Evolutionary conservation across 1,140 invertebrate species (phyloP), one percentile per base, ranked within the genome.

Genomic region (Phocides pigmalion): DNA sequence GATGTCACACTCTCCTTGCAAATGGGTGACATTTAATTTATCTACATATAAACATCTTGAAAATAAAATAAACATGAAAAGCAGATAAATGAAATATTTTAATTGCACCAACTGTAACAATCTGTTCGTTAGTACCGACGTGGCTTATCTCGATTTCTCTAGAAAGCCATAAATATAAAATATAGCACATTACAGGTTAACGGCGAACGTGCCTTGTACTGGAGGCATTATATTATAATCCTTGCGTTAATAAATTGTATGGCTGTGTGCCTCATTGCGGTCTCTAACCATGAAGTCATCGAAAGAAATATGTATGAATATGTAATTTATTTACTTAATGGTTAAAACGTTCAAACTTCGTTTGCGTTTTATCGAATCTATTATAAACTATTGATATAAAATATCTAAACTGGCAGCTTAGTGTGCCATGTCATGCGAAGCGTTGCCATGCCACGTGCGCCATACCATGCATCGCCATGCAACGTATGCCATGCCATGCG

Each of bases 231-330:
- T 41, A 42, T 44, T 42, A 42, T 16, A 42, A 41, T 41, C 47
- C 35, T 39, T 19, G 51, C n/a, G n/a, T n/a, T n/a, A n/a, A 54
- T 20, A 54, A 54, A 42, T 42, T 56, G 16, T 20, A 56, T 20
- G 32, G 37, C 9, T 8, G 37, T 22, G 2, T 22, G 5, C 20
- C 5, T 22, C n/a, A 22, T 5, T 22, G 19, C 51, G 16, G 11
- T 11, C 32, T 39, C 17, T 12, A 12, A 16, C 35, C n/a, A 19
- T 54, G 50, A 54, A 54, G 50, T 54, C 50, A 54, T 54, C 50
- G 17, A 17, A 54, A 37, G 17, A 54, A 54, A 54, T 22, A 54
- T 15, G 2, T 17, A 39, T 54, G 37, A 54, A 12, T 12, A 53
- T n/a, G 15, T 51, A 37, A 51, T n/a, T 25, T 53, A 35, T 35